Percentiles rank a stretch among this genome's conserved stretches.
phyloP scores from a whole-genome alignment of 37 sponge, comb jelly and placozoan genomes.

The Cliona cf. orientalis region DNA sequence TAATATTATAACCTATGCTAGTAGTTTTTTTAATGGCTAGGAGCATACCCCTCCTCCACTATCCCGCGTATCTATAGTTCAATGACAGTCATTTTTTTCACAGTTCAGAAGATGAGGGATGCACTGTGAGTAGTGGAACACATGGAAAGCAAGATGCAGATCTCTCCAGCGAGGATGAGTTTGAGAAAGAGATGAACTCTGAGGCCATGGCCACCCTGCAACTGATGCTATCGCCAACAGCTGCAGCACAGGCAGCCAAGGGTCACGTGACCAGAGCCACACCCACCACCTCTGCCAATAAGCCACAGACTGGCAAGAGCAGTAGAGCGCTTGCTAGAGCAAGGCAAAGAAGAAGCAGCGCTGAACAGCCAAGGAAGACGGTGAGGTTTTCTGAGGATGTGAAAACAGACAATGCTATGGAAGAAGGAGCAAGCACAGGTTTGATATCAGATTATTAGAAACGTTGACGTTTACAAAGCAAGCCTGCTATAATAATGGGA shows the following conservation, averaged over 20 bases:
- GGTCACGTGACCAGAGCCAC: too few relatives aligned
- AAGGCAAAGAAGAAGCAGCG: too few relatives aligned
- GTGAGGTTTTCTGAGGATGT: too few relatives aligned
- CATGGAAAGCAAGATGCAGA: not conserved
- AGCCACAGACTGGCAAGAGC: too few relatives aligned
- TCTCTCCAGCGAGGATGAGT: conserved; percentile 71
- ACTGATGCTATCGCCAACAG: not conserved
- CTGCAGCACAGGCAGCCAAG: not conserved
- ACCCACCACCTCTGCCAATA: too few relatives aligned
- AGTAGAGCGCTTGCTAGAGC: not conserved
- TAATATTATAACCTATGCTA: conserved; percentile 7
- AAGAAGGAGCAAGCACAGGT: too few relatives aligned
- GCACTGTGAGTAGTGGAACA: not conserved
- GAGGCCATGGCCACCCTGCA: conserved; percentile 20
- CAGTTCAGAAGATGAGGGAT: conserved; percentile 36
- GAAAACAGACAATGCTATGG: too few relatives aligned
- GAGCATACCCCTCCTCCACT: not conserved
- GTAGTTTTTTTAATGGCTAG: not conserved
- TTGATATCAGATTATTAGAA: too few relatives aligned
- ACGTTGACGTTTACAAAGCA: too few relatives aligned
- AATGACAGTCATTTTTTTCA: not conserved
- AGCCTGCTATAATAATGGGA: too few relatives aligned
- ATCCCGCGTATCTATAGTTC: not conserved
- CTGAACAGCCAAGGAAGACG: too few relatives aligned
- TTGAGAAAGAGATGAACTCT: conserved; percentile 78